Evolutionary conservation across 2,797 vertebrate genomes (phyloP).

Genomic region (Podargus strigoides): DNA sequence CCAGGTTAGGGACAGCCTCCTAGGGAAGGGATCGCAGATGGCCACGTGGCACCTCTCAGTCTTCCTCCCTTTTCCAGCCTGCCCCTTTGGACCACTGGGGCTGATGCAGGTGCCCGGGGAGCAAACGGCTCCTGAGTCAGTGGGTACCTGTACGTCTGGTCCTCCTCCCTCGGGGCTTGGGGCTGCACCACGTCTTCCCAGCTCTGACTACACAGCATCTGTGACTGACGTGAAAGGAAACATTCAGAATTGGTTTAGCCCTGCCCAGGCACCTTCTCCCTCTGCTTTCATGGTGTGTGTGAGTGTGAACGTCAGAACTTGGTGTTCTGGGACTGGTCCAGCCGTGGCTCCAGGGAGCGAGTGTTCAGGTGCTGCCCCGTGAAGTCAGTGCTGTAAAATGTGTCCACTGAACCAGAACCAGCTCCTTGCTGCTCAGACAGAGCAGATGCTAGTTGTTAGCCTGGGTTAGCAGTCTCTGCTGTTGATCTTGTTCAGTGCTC

Average conservation of each 20-base stretch:
- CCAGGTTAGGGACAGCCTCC: background rate
- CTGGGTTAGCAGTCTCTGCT: background rate
- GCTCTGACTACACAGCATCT: background rate
- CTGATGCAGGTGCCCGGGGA: background rate
- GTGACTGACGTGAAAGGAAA: background rate
- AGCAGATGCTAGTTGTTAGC: background rate
- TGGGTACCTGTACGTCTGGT: background rate
- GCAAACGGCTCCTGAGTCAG: background rate
- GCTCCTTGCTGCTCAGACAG: background rate
- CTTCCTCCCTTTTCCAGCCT: background rate
- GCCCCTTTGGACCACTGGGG: background rate
- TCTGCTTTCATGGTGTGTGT: background rate
- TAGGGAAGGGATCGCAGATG: rapidly evolving
- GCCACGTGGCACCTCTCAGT: rapidly evolving
- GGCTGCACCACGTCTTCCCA: background rate
- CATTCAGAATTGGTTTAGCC: background rate
- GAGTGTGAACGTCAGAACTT: background rate
- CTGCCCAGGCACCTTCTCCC: background rate
- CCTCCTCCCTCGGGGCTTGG: rapidly evolving
- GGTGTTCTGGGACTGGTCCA: background rate
- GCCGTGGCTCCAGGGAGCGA: background rate
- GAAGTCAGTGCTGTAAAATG: background rate
- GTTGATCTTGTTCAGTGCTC: background rate
- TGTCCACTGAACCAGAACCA: background rate
- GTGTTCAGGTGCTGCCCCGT: background rate